These are phyloP conservation scores for Aphidius colemani DNA, from an alignment of 2,888 invertebrate species.

Conservation along the genomic window DNA sequence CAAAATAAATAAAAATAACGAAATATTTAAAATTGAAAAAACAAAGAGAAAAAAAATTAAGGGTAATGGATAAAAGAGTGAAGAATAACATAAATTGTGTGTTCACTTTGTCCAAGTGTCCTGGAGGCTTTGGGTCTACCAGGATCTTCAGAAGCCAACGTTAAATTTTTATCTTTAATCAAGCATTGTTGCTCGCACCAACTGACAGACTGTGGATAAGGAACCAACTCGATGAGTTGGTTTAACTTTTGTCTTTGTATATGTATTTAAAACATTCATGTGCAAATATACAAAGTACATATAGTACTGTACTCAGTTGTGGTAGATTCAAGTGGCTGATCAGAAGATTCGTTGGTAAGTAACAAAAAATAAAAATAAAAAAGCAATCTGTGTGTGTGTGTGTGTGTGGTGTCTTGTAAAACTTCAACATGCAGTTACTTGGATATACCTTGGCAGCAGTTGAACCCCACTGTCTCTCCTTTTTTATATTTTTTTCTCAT, in stretches of 20 bases:
- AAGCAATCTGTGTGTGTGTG: no score
- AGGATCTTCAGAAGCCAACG: slow-evolving; percentile 28
- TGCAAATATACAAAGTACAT: slow-evolving; percentile 5
- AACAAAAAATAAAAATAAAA: no score
- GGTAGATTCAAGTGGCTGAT: slow-evolving; percentile 2
- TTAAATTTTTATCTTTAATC: slow-evolving; percentile 53
- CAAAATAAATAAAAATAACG: neutral
- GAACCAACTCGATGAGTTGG: neutral
- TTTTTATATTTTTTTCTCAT: slow-evolving; percentile 1
- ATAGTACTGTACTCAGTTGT: slow-evolving; percentile 11
- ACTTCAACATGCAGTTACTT: neutral
- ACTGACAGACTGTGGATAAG: slow-evolving; percentile 47
- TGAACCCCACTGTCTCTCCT: no score
- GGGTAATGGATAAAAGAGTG: slow-evolving; percentile 12
- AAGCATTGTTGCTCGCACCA: slow-evolving; percentile 58
- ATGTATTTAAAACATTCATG: neutral
- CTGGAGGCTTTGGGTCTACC: slow-evolving; percentile 19
- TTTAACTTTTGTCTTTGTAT: no score
- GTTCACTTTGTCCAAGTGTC: slow-evolving; percentile 18
- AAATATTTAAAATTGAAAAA: no score
- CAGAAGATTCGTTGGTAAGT: no score
- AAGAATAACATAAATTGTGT: slow-evolving; percentile 14
- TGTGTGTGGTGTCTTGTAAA: slow-evolving; percentile 8
- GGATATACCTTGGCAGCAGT: no score
- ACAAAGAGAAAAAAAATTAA: slow-evolving; percentile 9